Evolutionary conservation across 2,113 vertebrate species (phyloP).

Genomic region (Pithys albifrons): DNA sequence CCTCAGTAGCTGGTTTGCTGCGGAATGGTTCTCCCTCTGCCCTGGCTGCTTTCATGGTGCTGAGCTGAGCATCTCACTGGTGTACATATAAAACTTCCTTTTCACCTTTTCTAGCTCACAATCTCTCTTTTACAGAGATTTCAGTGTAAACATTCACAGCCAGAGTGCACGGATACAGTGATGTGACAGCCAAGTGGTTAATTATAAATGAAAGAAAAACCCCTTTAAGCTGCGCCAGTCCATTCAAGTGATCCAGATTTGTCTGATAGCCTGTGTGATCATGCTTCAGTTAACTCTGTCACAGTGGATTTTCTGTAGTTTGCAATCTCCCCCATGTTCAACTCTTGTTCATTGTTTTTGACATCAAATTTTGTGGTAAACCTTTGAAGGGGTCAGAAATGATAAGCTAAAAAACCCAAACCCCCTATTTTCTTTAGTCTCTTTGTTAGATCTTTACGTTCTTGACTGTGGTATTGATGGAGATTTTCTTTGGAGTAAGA

Average conservation of each 20-base stretch:
- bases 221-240: slow-evolving; percentile 21
- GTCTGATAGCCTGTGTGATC: slow-evolving; percentile 40
- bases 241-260: slow-evolving; percentile 52
- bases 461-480: neutral
- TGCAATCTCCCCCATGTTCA: neutral
- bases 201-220: slow-evolving; percentile 64
- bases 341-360: neutral
- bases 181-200: slow-evolving; percentile 45
- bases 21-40: neutral
- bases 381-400: neutral
- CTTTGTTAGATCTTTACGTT: neutral
- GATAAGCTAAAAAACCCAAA: neutral
- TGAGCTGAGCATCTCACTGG: neutral
- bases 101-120: neutral
- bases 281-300: slow-evolving; percentile 53
- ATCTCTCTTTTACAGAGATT: neutral
- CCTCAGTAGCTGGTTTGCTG: neutral
- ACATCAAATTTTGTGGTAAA: neutral
- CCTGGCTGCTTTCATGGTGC: neutral
- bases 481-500: neutral
- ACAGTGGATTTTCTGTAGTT: slow-evolving; percentile 14
- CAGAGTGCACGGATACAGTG: neutral
- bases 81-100: neutral
- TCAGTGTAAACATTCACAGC: neutral
- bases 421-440: neutral